A percentile compares a stretch with the other conserved stretches of the same genome.
These are phyloP conservation scores for Drosophila prosaltans DNA, from an alignment of 1,140 invertebrate species.

Conservation along the genomic window DNA sequence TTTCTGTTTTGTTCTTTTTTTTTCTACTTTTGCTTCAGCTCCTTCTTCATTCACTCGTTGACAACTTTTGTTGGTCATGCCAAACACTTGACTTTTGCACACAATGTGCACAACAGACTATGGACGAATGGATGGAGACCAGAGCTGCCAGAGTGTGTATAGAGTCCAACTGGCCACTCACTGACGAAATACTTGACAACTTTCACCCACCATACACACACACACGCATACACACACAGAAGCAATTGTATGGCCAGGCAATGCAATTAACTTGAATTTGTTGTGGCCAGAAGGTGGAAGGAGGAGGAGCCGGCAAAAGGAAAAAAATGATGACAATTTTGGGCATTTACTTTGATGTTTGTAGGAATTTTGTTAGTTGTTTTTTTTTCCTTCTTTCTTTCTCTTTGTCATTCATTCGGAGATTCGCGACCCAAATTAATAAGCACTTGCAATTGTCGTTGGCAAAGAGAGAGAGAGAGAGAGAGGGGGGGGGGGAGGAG, in stretches of 20 bases:
- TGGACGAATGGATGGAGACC: conserved; percentile 13
- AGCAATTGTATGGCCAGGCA: conserved; percentile 31
- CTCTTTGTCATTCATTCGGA: neutral
- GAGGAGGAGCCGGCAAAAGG: neutral
- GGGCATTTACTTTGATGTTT: conserved; percentile 49
- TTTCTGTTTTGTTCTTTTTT: conserved; percentile 22
- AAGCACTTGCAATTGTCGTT: conserved; percentile 11
- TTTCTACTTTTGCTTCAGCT: conserved; percentile 39
- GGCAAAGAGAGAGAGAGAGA: neutral
- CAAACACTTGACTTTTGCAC: conserved; percentile 67
- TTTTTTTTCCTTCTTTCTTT: neutral
- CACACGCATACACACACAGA: conserved; percentile 4
- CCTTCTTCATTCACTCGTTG: conserved; percentile 31
- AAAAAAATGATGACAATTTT: conserved; percentile 38
- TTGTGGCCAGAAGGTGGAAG: conserved; percentile 12
- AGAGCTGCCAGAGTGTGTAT: conserved; percentile 5
- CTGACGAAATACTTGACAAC: conserved; percentile 51
- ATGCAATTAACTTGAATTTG: conserved; percentile 53
- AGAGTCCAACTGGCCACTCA: conserved; percentile 51
- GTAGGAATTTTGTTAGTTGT: conserved; percentile 1
- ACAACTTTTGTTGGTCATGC: conserved; percentile 69
- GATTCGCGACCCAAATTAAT: conserved; percentile 18
- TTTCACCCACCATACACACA: conserved; percentile 29
- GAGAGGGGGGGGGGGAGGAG: neutral
- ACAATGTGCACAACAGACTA: conserved; percentile 67